These are phyloP conservation scores for Drosophila neonasuta DNA, from an alignment of 2,888 invertebrate species.

Conservation along the genomic window DNA sequence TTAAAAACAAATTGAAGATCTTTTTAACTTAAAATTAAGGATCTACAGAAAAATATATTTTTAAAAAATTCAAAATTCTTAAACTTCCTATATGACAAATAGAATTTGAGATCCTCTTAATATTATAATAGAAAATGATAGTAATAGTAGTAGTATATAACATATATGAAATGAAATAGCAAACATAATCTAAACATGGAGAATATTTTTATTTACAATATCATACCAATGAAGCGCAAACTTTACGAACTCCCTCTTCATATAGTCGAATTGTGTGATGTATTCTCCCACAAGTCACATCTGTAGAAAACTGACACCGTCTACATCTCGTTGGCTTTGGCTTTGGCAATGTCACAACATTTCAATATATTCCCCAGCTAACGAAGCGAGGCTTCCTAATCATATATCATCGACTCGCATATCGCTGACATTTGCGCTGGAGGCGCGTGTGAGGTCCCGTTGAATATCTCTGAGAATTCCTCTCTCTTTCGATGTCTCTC, in stretches of 20 bases:
- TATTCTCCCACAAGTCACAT: slow-evolving; percentile 13
- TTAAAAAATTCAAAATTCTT: too few relatives aligned
- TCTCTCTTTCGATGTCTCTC: background rate
- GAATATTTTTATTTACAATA: too few relatives aligned
- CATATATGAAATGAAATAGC: too few relatives aligned
- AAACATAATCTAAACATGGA: too few relatives aligned
- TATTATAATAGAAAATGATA: too few relatives aligned
- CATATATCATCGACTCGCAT: slow-evolving; percentile 75
- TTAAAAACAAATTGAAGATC: too few relatives aligned
- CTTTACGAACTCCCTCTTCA: background rate
- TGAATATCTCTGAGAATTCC: slow-evolving; percentile 1
- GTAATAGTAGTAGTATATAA: too few relatives aligned
- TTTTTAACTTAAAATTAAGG: too few relatives aligned
- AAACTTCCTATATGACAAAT: too few relatives aligned
- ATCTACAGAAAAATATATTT: too few relatives aligned
- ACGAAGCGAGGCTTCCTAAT: slow-evolving; percentile 73
- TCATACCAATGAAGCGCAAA: background rate
- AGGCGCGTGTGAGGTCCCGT: slow-evolving; percentile 68
- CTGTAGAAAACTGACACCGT: slow-evolving; percentile 27
- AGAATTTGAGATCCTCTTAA: too few relatives aligned
- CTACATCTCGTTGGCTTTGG: background rate
- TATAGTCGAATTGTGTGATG: background rate
- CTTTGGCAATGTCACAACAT: slow-evolving; percentile 56
- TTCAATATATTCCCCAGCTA: slow-evolving; percentile 53
- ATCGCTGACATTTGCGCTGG: slow-evolving; percentile 69